phyloP scores from a whole-genome alignment of 2,888 invertebrate species.

The Tipula confusa region DNA sequence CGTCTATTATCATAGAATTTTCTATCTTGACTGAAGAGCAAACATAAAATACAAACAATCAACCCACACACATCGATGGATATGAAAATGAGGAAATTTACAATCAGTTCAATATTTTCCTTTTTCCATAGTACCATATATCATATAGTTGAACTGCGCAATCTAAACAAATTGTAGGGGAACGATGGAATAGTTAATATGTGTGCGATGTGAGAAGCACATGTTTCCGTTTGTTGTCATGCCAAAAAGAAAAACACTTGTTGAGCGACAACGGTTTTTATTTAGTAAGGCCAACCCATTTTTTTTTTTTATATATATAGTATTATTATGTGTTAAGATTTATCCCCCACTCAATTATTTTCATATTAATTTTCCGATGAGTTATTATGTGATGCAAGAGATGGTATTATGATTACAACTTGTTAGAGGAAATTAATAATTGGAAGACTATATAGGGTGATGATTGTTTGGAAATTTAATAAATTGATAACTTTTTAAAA shows the following conservation, averaged over 20 bases:
- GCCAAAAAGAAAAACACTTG: neutral
- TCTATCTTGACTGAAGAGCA: neutral
- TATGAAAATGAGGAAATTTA: too few relatives aligned
- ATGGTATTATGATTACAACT: neutral
- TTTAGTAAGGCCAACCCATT: neutral
- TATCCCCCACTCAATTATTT: neutral
- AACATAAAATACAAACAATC: neutral
- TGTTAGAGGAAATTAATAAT: neutral
- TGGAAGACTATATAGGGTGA: neutral
- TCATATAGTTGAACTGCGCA: neutral
- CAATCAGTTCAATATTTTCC: too few relatives aligned
- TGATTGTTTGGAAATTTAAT: neutral
- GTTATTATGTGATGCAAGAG: neutral
- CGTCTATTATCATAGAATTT: neutral
- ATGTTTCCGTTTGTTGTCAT: conserved; percentile 8
- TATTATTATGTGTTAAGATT: neutral
- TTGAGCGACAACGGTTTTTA: neutral
- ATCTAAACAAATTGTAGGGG: neutral
- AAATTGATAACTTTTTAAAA: too few relatives aligned
- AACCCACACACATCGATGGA: neutral
- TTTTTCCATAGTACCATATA: neutral
- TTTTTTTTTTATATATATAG: neutral
- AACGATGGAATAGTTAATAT: neutral
- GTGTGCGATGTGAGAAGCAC: neutral
- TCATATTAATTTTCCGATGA: neutral